Base-by-base conservation (phyloP, 1,140 invertebrate species). In the Eumeta japonica region DNA sequence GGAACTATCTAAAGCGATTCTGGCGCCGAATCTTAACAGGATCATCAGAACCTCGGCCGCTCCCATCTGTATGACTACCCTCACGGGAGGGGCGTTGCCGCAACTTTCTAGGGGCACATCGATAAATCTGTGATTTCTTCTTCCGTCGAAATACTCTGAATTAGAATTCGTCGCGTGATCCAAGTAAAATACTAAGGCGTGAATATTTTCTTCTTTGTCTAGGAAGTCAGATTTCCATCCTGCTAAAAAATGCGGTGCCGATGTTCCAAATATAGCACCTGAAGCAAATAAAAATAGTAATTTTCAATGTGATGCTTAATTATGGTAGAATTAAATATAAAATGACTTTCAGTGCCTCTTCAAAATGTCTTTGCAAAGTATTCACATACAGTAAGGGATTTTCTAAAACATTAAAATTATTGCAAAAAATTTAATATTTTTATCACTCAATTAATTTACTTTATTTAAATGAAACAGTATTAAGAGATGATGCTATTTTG, bases 151-250 rank as follows among this genome's bases (percentile, higher is more conserved):
- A 37, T 80, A 84, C 50, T 80, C 75, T 2, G 86, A 54, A 33
- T 63, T 75, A 1, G 77, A 81, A 17, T 70, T 70, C 0, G 77
- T 77, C 0, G 88, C 86, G 55, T 89, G 87, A 60, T 88, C 80
- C 49, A 90, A 52, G 63, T 87, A 90, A 58, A 86, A 90, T 7
- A 86, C 79, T 37, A 89, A 52, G 1, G 87, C 88, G 15, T 81
- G 75, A 1, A 87, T 63, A 52, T 88, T 88, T 51, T 91, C 88
- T 49, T 88, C 82, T 59, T 82, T 80, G 52, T 85, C 81, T 38
- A 80, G 77, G 55, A 89, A 91, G 58, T 90, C 88, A 39, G 87
- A 88, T 55, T 89, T 88, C 88, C 88, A 90, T 7, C 87, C 88
- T 1, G 86, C 85, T 34, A 90, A 75, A 42, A 89, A 86, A 48